Evolutionary conservation across 2,113 vertebrate species (phyloP), one percentile per base, ranked within the genome.

Genomic region (Anarrhichthys ocellatus): DNA sequence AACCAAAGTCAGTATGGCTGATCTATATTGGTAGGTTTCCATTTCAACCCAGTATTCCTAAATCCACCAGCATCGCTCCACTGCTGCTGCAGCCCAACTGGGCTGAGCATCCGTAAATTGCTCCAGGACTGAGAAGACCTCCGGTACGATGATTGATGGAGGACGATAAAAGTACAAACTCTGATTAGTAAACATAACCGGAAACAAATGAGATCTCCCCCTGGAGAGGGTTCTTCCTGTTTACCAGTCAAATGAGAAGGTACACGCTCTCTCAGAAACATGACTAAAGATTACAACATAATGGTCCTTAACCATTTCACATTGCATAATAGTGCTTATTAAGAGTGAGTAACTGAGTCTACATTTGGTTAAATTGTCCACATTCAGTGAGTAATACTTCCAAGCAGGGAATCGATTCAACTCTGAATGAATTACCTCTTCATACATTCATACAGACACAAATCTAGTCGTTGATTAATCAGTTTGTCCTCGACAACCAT

Each of bases 1-100:
- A 65, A 38, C 69, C 42, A 61, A 20, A 34, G 79, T 67, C 79
- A 38, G 68, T 7, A 29, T 2, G 58, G 68, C 48, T 2, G 40
- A 68, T 42, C 70, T 81, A 8, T 81, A 74, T 61, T 62, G 44
- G 76, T 73, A 54, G 56, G 58, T 81, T 83, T 87, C 48, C 46
- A 59, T 78, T 89, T 75, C 32, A 6, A 40, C 27, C 65, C 78
- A 27, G 54, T 32, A 46, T 70, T 86, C 79, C 74, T 82, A 6
- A 62, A 62, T 63, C n/a, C 68, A 63, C 18, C 80, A 38, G 63
- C 72, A n/a, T 76, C 65, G 1, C 29, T 65, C 22, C 48, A 1
- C 27, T 27, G 61, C 40, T 64, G 52, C 64, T 18, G 1, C 34
- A 6, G 58, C 10, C 34, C 34, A 14, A 74, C 61, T 14, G 48